A percentile compares a stretch with the other conserved stretches of the same genome.
Conservation (phyloP, 2,113 vertebrate species). For the Prunella fulvescens region DNA sequence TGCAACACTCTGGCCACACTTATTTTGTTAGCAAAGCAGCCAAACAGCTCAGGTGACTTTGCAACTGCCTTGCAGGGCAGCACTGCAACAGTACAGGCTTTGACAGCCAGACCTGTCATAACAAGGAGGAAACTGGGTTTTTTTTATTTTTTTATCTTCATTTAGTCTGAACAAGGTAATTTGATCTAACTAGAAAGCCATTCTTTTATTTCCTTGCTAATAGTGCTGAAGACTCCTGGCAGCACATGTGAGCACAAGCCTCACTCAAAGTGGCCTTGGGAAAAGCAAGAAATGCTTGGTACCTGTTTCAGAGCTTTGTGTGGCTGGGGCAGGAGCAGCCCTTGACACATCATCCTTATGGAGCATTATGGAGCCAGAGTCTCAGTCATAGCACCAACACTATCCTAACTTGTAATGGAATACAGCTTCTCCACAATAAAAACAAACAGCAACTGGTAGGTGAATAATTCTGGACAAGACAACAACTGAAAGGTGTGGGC, state of each 20-base stretch:
- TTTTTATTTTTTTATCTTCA: neutral
- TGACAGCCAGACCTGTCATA: neutral
- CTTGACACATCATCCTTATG: neutral
- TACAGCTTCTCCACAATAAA: neutral
- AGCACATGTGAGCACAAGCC: neutral
- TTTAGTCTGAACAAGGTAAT: constrained; percentile 45
- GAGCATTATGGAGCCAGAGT: neutral
- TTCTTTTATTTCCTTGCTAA: neutral
- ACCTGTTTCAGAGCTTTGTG: neutral
- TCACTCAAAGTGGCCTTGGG: neutral
- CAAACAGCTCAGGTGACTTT: neutral
- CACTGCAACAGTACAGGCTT: neutral
- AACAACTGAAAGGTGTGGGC: neutral
- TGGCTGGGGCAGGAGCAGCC: neutral
- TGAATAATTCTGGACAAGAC: neutral
- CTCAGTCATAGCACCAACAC: neutral
- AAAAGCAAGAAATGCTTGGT: neutral
- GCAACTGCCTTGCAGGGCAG: neutral
- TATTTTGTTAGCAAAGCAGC: neutral
- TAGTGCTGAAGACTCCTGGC: constrained; percentile 4
- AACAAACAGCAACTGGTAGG: neutral
- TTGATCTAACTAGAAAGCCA: constrained; percentile 34
- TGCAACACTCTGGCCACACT: neutral
- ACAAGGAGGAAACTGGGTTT: neutral
- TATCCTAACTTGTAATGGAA: neutral